Evolutionary conservation across 2,888 invertebrate genomes (phyloP).

Genomic region (Epistrophella euchroma): DNA sequence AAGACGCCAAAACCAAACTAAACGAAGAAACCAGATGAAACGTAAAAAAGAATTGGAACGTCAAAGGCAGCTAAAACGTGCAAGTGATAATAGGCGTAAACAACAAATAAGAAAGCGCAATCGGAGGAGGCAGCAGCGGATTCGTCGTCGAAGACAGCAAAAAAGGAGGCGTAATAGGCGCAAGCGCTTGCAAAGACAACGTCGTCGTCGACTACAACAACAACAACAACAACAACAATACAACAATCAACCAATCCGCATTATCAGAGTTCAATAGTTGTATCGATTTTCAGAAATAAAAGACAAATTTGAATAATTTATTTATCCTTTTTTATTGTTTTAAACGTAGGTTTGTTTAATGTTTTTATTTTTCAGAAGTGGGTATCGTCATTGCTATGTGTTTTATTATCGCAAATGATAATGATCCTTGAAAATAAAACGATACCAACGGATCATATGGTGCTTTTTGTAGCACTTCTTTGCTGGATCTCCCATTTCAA

Average conservation of each 20-base stretch:
- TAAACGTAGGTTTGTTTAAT: too few species aligned
- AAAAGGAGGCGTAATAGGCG: not conserved
- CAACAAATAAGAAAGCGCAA: not conserved
- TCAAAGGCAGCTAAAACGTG: not conserved
- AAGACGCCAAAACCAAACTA: not conserved
- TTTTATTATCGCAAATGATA: too few species aligned
- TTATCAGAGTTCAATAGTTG: not conserved
- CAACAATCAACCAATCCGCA: too few species aligned
- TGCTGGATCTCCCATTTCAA: too few species aligned
- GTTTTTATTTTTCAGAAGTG: too few species aligned
- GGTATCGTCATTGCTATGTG: too few species aligned
- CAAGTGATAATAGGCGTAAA: not conserved
- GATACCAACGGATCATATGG: too few species aligned
- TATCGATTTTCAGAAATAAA: not conserved
- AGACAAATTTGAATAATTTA: not conserved
- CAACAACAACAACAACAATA: too few species aligned
- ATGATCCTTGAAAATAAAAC: too few species aligned
- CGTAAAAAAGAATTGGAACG: not conserved
- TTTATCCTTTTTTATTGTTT: too few species aligned
- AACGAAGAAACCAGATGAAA: not conserved
- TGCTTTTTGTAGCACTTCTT: too few species aligned
- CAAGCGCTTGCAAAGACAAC: not conserved
- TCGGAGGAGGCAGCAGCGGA: not conserved
- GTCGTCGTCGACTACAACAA: not conserved
- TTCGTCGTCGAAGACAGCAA: not conserved